A percentile compares a stretch with the other conserved stretches of the same genome.
phyloP scores from a whole-genome alignment of 2,888 invertebrate genomes.

The Lomographa bimaculata region DNA sequence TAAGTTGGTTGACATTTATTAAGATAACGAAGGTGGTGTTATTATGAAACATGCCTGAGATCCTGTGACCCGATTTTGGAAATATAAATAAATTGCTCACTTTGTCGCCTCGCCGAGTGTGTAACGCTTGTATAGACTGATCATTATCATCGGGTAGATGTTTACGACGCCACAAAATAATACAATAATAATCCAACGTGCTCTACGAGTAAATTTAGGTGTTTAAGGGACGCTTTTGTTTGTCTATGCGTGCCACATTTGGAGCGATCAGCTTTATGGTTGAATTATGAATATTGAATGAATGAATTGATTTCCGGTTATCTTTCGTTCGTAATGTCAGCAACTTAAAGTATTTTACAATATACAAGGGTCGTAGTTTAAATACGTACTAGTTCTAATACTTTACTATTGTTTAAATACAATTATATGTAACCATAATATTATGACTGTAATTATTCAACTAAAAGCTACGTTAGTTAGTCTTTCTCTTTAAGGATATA shows the following conservation, averaged over 20 bases:
- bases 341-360: too few relatives aligned
- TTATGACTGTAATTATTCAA: too few relatives aligned
- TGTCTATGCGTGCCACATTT: constrained; percentile 4
- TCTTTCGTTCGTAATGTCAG: too few relatives aligned
- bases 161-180: constrained; percentile 23
- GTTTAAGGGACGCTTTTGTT: constrained; percentile 10
- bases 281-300: constrained; percentile 3
- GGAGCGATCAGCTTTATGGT: constrained; percentile 1
- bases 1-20: constrained; percentile 34
- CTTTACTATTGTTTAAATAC: too few relatives aligned
- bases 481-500: too few relatives aligned
- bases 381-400: too few relatives aligned
- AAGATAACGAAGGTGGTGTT: background rate
- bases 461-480: too few relatives aligned
- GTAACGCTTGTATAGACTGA: constrained; percentile 26
- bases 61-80: constrained; percentile 45
- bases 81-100: constrained; percentile 38
- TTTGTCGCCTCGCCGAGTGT: constrained; percentile 24
- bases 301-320: too few relatives aligned
- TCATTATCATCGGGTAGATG: constrained; percentile 22
- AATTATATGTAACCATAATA: too few relatives aligned
- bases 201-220: constrained; percentile 5
- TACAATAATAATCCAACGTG: constrained; percentile 19
- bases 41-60: constrained; percentile 11
- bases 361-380: too few relatives aligned